Percentiles rank a stretch among this genome's conserved stretches.
phyloP scores from a whole-genome alignment of 2,113 vertebrate genomes.

The Anguilla japonica region DNA sequence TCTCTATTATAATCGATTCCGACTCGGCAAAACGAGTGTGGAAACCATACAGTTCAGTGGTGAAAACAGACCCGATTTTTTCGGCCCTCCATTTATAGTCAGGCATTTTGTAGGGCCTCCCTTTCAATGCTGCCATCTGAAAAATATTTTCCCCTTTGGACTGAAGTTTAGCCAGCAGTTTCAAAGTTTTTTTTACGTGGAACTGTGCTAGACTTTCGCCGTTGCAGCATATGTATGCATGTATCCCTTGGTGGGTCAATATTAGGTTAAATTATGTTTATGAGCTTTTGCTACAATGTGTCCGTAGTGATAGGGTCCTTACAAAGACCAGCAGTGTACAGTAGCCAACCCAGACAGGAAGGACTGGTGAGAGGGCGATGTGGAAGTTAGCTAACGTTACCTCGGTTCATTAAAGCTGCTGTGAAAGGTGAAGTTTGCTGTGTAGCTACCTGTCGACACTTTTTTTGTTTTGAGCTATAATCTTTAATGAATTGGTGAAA shows the following conservation, averaged over 20 bases:
- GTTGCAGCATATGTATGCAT: neutral
- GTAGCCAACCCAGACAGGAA: conserved; percentile 10
- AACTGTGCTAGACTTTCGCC: neutral
- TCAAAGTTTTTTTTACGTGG: neutral
- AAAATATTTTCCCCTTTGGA: neutral
- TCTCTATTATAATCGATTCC: neutral
- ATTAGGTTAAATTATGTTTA: neutral
- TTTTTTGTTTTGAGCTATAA: neutral
- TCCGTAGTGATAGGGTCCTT: neutral
- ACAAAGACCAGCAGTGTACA: conserved; percentile 5
- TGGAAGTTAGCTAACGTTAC: neutral
- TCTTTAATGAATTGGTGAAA: neutral
- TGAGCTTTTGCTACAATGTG: neutral
- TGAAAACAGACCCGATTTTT: neutral
- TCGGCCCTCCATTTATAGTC: neutral
- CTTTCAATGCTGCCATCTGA: neutral
- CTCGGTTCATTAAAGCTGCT: neutral
- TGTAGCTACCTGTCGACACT: neutral
- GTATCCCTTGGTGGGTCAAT: neutral
- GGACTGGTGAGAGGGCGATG: conserved; percentile 2
- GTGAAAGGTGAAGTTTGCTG: neutral
- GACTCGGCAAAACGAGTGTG: no score
- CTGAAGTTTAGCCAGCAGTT: neutral
- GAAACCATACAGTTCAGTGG: neutral
- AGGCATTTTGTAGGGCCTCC: conserved; percentile 2